phyloP scores from a whole-genome alignment of 1,140 invertebrate species.

The Drosophila lini region DNA sequence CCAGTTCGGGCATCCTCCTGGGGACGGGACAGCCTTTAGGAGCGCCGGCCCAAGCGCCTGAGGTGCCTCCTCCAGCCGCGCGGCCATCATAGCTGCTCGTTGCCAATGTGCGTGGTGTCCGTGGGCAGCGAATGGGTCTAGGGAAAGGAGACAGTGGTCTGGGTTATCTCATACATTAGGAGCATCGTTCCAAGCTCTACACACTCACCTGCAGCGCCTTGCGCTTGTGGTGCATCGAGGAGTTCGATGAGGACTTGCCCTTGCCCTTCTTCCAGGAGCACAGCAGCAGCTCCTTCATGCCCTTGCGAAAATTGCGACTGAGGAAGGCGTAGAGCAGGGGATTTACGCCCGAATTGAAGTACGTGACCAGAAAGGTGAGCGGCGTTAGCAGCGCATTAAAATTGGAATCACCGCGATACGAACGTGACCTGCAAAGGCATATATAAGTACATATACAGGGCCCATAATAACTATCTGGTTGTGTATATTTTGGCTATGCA shows the following conservation, averaged over 20 bases:
- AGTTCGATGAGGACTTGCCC: constrained; percentile 81
- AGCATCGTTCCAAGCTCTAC: not conserved
- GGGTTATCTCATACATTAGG: constrained; percentile 3
- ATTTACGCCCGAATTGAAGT: constrained; percentile 94
- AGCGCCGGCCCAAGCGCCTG: constrained; percentile 58
- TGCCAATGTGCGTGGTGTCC: constrained; percentile 83
- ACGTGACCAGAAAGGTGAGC: constrained; percentile 92
- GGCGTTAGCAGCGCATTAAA: constrained; percentile 91
- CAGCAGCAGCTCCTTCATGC: constrained; percentile 88
- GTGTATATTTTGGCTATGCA: constrained; percentile 31
- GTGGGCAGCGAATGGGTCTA: constrained; percentile 84
- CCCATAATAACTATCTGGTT: constrained; percentile 42
- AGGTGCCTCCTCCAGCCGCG: constrained; percentile 49
- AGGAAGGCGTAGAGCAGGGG: constrained; percentile 93
- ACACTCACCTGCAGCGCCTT: constrained; percentile 78
- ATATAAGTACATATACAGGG: constrained; percentile 4
- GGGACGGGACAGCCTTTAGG: constrained; percentile 47
- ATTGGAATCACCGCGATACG: constrained; percentile 87
- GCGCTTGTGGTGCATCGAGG: constrained; percentile 82
- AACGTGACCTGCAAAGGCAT: constrained; percentile 86
- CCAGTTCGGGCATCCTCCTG: constrained; percentile 8
- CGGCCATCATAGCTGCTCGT: constrained; percentile 84
- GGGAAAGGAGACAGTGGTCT: constrained; percentile 1
- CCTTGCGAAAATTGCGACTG: constrained; percentile 90
- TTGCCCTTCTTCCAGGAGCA: constrained; percentile 85